Evolutionary conservation across 2,797 vertebrate genomes (phyloP).

Genomic region (Esox masquinongy): DNA sequence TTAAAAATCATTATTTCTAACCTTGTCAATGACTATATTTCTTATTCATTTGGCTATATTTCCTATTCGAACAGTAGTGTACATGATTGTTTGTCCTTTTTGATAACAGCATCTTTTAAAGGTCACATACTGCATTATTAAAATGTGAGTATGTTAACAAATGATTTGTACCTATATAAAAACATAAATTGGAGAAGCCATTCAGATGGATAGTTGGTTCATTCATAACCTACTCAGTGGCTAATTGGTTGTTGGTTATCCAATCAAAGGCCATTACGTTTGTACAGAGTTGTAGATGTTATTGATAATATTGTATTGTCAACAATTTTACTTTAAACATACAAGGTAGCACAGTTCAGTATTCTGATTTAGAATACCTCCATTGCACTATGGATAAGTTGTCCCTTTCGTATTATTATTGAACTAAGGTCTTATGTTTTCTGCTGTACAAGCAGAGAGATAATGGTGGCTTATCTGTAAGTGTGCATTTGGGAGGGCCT

Average conservation of each 20-base stretch:
- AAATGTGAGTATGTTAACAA: not conserved
- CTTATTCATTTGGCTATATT: too few relatives aligned
- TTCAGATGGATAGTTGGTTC: conserved; percentile 68
- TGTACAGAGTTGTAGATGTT: not conserved
- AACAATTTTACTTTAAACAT: not conserved
- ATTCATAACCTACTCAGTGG: conserved; percentile 58
- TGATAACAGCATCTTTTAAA: too few relatives aligned
- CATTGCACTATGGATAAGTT: conserved; percentile 67
- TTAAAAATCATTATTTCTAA: too few relatives aligned
- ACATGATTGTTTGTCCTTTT: too few relatives aligned
- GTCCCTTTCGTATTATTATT: conserved; percentile 91
- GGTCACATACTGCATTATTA: conserved; percentile 34
- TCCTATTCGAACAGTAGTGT: too few relatives aligned
- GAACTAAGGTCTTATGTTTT: conserved; percentile 94
- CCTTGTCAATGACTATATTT: too few relatives aligned
- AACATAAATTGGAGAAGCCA: conserved; percentile 67
- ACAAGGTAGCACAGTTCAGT: not conserved
- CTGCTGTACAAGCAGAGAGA: conserved; percentile 97
- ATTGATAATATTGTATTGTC: not conserved
- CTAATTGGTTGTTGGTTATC: conserved; percentile 76
- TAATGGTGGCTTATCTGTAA: conserved; percentile 97
- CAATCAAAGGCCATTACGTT: conserved; percentile 43
- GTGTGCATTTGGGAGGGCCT: conserved; percentile 88
- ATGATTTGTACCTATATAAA: conserved; percentile 52
- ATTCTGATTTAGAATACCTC: conserved; percentile 56